phyloP scores from a whole-genome alignment of 2,888 invertebrate species.

The Drosophila macrospina region DNA sequence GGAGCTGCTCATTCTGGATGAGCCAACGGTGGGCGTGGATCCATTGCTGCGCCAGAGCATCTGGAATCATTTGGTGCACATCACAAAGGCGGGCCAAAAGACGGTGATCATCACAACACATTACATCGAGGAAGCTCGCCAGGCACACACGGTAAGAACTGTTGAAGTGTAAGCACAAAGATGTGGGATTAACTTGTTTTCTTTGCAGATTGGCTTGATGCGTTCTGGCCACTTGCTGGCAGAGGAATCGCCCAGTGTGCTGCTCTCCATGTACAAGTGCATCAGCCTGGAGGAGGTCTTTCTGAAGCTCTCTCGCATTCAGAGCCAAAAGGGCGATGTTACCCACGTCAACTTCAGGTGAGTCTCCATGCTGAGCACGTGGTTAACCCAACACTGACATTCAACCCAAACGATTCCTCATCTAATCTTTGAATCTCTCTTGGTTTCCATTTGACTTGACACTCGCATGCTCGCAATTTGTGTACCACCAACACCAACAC shows the following conservation, averaged over 20 bases:
- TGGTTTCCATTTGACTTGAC: conserved; percentile 45
- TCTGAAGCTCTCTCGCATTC: conserved; percentile 93
- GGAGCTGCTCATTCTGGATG: conserved; percentile 95
- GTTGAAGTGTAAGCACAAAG: background rate
- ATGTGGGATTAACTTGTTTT: background rate
- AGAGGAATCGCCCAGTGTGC: conserved; percentile 94
- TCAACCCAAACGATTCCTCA: conserved; percentile 18
- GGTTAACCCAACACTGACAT: conserved; percentile 30
- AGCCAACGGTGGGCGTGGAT: conserved; percentile 97
- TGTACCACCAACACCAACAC: conserved; percentile 46
- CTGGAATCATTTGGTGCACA: conserved; percentile 96
- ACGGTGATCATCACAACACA: conserved; percentile 97
- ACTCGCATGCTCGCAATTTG: conserved; percentile 74
- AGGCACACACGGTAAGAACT: conserved; percentile 92
- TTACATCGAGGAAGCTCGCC: conserved; percentile 97
- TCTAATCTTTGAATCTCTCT: conserved; percentile 43
- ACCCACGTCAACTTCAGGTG: conserved; percentile 85
- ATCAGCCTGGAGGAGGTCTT: conserved; percentile 96
- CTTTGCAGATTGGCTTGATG: conserved; percentile 95
- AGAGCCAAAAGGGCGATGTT: conserved; percentile 88
- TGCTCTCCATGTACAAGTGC: conserved; percentile 93
- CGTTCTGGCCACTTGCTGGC: conserved; percentile 95
- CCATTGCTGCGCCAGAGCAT: conserved; percentile 95
- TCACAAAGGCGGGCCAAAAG: conserved; percentile 95
- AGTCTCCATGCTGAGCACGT: conserved; percentile 42